These are phyloP conservation scores for Sciaenops ocellatus DNA, from an alignment of 2,797 vertebrate genomes.

Conservation along the genomic window DNA sequence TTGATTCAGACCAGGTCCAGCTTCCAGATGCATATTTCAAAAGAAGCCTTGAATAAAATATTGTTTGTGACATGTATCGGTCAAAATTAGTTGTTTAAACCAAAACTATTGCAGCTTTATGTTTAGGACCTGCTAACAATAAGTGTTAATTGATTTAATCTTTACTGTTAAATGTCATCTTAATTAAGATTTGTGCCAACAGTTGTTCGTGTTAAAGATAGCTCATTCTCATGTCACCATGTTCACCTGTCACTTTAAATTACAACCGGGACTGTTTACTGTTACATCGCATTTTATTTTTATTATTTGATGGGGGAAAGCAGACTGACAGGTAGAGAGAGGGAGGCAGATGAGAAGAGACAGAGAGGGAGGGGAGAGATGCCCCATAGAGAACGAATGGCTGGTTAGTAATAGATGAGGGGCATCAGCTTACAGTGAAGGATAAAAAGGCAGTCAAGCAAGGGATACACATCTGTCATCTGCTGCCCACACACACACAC, in stretches of 20 bases:
- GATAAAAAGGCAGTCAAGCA: slow-evolving; percentile 77
- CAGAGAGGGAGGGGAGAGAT: slow-evolving; percentile 44
- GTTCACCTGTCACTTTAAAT: slow-evolving; percentile 52
- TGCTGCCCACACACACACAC: slow-evolving; percentile 45
- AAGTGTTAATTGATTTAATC: slow-evolving; percentile 20
- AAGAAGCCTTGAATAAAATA: too few relatives aligned
- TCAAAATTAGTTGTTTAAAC: too few relatives aligned
- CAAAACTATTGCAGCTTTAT: too few relatives aligned
- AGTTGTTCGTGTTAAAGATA: too few relatives aligned
- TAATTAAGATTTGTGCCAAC: background rate
- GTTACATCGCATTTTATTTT: slow-evolving; percentile 60
- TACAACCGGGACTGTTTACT: slow-evolving; percentile 37
- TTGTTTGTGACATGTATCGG: too few relatives aligned
- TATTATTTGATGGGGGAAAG: slow-evolving; percentile 29
- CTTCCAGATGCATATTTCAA: too few relatives aligned
- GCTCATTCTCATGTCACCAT: slow-evolving; percentile 12
- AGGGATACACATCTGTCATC: slow-evolving; percentile 78
- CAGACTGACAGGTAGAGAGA: slow-evolving; percentile 42
- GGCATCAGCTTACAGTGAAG: slow-evolving; percentile 79
- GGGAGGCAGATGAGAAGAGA: too few relatives aligned
- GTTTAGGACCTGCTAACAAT: slow-evolving; percentile 9
- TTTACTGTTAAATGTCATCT: slow-evolving; percentile 8
- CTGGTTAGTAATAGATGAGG: slow-evolving; percentile 80
- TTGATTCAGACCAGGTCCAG: too few relatives aligned
- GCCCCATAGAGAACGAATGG: slow-evolving; percentile 75